Evolutionary conservation across 2,113 vertebrate genomes (phyloP).

Genomic region (Budorcas taxicolor): DNA sequence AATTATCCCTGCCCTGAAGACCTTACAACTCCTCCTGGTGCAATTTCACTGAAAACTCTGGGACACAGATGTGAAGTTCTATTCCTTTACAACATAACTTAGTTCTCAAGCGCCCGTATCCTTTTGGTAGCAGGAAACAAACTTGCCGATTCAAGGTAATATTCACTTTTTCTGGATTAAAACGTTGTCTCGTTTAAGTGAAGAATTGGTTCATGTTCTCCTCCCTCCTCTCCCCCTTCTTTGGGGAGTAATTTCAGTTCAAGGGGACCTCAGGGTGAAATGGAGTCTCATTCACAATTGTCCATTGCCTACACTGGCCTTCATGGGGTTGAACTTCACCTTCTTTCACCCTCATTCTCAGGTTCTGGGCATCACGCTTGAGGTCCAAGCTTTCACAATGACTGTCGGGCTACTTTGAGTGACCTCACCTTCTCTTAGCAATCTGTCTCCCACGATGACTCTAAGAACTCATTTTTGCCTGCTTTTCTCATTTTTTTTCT

Average conservation of each 20-base stretch:
- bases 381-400: neutral
- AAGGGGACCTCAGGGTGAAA: neutral
- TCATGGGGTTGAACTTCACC: neutral
- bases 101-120: neutral
- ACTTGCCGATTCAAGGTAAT: neutral
- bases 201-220: neutral
- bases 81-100: neutral
- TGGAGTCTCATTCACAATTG: fast-evolving
- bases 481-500: neutral
- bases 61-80: neutral
- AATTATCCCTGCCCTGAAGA: neutral
- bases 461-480: neutral
- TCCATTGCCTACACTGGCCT: neutral
- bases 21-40: neutral
- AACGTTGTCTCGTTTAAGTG: neutral
- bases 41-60: neutral
- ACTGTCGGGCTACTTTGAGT: neutral
- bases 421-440: neutral
- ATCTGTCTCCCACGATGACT: neutral
- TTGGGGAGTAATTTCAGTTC: neutral
- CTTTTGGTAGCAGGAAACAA: neutral
- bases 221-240: neutral
- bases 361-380: neutral
- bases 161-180: neutral
- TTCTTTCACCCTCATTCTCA: neutral